Evolutionary conservation across 1,140 invertebrate genomes (phyloP), one percentile per base, ranked within the genome.

Genomic region (Drosophila parabipectinata): DNA sequence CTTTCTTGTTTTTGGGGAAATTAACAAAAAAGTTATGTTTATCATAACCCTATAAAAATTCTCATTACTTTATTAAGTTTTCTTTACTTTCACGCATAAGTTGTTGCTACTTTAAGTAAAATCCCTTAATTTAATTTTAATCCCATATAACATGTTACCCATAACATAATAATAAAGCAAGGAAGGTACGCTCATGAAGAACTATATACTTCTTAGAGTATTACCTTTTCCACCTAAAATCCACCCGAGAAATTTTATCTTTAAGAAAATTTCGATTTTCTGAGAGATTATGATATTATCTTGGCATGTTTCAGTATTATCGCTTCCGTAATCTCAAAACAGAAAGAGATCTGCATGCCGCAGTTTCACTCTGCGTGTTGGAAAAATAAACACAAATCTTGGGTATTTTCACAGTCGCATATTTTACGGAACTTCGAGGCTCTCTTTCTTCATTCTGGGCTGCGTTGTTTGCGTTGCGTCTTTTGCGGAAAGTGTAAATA

Each of bases 401-500:
- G 12, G 61, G 63, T 28, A 32, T 18, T 18, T 3, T 3, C 18
- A 21, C 0, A 32, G 47, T 53, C 37, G 34, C 30, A 32, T n/a
- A 37, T 47, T 26, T 28, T 32, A 12, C 57, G 30, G 41, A 34
- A 24, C 7, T 18, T 32, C 26, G 12, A 3, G 6, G 12, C 34
- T 44, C n/a, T 10, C 21, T n/a, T 48, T 68, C 44, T 5, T 47
- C 9, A 47, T 18, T 61, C 48, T 67, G 68, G 1, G 4, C 14
- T 14, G n/a, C 41, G n/a, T 59, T 85, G 82, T 85, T 87, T 85
- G 78, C 69, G 39, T 57, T 81, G 66, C 64, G 77, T 87, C 81
- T 85, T 82, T 79, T 82, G 83, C 78, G 62, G 72, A 76, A 82
- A 87, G 78, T 82, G 83, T 87, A 87, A 87, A 87, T 87, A 87